Evolutionary conservation across 2,888 invertebrate genomes (phyloP), one percentile per base, ranked within the genome.

Genomic region (Tipula helvola): DNA sequence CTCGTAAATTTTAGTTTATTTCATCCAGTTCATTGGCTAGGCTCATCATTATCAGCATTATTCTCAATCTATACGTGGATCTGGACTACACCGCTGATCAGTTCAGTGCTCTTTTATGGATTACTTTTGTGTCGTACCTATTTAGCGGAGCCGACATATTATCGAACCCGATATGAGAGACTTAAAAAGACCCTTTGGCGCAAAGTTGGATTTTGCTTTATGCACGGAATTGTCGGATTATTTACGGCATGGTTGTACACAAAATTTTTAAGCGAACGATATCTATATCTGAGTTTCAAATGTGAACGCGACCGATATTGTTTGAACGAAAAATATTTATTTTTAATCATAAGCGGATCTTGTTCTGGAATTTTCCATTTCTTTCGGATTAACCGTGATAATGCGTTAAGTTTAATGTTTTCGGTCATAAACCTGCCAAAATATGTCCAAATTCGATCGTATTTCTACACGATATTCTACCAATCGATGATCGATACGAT

Each of bases 361-460:
- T 95, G 94, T 93, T 94, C 94, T 88, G 96, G 96, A 44, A 89
- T 93, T 18, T 93, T 93, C 88, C 93, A 90, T 87, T 91, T 90
- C 86, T 88, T 89, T 2, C 89, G 88, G 12, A 89, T 89, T n/a
- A 88, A 90, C 86, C 86, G 90, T 7, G 88, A 87, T 0, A 88
- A 88, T 4, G 90, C 90, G n/a, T 88, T 89, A 0, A 88, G 89
- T 91, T 91, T 96, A 0, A 91, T 93, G 39, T 96, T 96, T 90
- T 94, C 95, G 8, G 93, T 95, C n/a, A 93, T 95, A 16, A 94
- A 95, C 88, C 94, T 95, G 90, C 93, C 93, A 83, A 96, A 95
- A 89, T 93, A 95, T 88, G 92, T 94, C 4, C 94, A 95, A 89
- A 92, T 96, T 18, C 94, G 95, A 89, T 91, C 93, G 41, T 92